These are phyloP conservation scores for Platichthys stellatus DNA, from an alignment of 2,113 vertebrate genomes.

Conservation along the genomic window DNA sequence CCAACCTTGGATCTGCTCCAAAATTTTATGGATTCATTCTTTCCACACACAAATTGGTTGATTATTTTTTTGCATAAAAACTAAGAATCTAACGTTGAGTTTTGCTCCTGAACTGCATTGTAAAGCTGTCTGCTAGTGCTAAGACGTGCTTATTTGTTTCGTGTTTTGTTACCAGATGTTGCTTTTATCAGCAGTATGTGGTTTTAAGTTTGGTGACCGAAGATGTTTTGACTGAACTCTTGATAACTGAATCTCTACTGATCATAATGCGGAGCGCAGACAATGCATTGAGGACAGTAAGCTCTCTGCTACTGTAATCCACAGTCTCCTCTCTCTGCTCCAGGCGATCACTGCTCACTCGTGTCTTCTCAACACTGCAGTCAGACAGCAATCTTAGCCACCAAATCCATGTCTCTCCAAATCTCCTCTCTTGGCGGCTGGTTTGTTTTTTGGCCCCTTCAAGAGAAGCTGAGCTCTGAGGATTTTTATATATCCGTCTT, in stretches of 20 bases:
- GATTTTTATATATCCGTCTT: conserved; percentile 44
- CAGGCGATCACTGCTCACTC: conserved; percentile 43
- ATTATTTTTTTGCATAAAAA: no score
- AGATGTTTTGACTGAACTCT: background rate
- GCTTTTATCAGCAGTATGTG: background rate
- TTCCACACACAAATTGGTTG: no score
- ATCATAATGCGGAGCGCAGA: background rate
- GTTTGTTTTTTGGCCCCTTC: conserved; percentile 45
- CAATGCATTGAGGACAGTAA: conserved; percentile 4
- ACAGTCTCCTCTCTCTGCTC: conserved; percentile 29
- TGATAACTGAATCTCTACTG: background rate
- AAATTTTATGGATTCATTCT: no score
- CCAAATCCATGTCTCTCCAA: conserved; percentile 48
- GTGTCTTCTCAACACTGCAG: conserved; percentile 40
- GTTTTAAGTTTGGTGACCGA: background rate
- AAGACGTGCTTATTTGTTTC: no score
- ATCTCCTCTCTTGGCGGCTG: conserved; percentile 51
- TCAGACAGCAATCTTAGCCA: conserved; percentile 53
- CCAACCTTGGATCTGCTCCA: no score
- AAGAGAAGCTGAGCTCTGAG: conserved; percentile 39
- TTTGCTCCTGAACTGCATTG: no score
- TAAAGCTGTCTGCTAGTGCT: no score
- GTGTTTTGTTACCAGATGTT: background rate
- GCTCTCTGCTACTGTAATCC: conserved; percentile 47
- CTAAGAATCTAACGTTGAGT: no score